Evolutionary conservation across 1,140 invertebrate genomes (phyloP), one percentile per base, ranked within the genome.

Genomic region (Melipona quadrifasciata): DNA sequence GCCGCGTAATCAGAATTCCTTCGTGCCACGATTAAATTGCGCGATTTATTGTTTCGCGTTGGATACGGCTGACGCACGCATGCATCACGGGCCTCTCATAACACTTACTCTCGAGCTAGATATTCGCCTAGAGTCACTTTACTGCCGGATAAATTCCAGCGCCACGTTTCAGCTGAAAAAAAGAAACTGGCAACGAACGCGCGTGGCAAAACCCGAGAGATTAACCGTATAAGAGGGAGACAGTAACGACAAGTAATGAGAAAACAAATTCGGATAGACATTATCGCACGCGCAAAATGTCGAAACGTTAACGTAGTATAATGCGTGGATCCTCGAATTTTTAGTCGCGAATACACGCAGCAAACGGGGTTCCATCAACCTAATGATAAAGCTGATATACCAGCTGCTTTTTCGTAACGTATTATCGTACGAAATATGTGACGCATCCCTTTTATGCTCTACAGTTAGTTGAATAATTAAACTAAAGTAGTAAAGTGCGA

Each of bases 131-230:
- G 61, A 75, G 80, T 76, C 58, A 57, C 75, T 82, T 82, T 68
- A 68, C 64, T 19, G 6, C 51, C 17, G 61, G 75, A 87, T 87
- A 86, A 87, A 87, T 87, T 87, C 75, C 85, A 64, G 61, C 61
- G 55, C 70, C 61, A 34, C 70, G 55, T 31, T 31, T 31, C 31
- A 2, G 70, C 64, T 24, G 64, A 57, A 61, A 47, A 10, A 47
- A 47, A 47, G 8, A 73, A 34, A 80, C 57, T 55, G 71, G 34
- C 65, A 31, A 31, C 31, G 65, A 65, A 24, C 34, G 39, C 39
- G 27, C 19, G 21, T 17, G 53, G 57, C 58, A 76, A 53, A 67
- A 47, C 27, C 14, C 1, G 31, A 24, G 67, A 34, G 64, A 31
- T 53, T 11, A 82, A 61, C 24, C 34, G 72, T 27, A 14, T 2